These are phyloP conservation scores for Drosophila ercepeae DNA, from an alignment of 1,140 invertebrate species.

Conservation along the genomic window DNA sequence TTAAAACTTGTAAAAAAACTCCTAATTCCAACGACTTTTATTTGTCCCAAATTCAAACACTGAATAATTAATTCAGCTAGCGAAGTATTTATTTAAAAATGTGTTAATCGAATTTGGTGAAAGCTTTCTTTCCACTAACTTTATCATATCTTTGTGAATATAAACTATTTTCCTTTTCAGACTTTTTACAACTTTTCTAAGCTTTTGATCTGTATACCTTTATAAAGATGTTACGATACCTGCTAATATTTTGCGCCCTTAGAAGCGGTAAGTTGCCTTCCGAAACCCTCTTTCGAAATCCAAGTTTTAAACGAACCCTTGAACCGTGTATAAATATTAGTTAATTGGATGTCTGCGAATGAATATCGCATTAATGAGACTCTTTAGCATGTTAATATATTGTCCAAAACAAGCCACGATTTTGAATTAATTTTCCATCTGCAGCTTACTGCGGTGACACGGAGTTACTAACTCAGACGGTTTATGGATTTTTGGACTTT, in stretches of 20 bases:
- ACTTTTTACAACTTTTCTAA: constrained; percentile 24
- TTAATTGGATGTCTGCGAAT: background rate
- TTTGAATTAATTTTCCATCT: background rate
- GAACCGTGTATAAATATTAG: background rate
- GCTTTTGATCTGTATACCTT: constrained; percentile 31
- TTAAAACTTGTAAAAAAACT: background rate
- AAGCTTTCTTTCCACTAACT: constrained; percentile 5
- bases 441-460: constrained; percentile 41
- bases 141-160: background rate
- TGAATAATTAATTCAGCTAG: constrained; percentile 1
- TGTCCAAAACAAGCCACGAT: background rate
- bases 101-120: constrained; percentile 1
- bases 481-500: constrained; percentile 94
- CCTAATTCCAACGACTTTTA: background rate
- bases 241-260: constrained; percentile 37
- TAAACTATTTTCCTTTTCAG: constrained; percentile 17
- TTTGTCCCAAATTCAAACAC: background rate
- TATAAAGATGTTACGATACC: constrained; percentile 44
- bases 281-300: too few species aligned
- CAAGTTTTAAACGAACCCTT: too few species aligned
- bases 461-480: constrained; percentile 75
- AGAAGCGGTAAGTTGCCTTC: constrained; percentile 41
- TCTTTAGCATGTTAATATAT: background rate
- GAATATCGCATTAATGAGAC: background rate
- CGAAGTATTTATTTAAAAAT: background rate